Evolutionary conservation across 2,113 vertebrate species (phyloP).

Genomic region (Physeter macrocephalus): DNA sequence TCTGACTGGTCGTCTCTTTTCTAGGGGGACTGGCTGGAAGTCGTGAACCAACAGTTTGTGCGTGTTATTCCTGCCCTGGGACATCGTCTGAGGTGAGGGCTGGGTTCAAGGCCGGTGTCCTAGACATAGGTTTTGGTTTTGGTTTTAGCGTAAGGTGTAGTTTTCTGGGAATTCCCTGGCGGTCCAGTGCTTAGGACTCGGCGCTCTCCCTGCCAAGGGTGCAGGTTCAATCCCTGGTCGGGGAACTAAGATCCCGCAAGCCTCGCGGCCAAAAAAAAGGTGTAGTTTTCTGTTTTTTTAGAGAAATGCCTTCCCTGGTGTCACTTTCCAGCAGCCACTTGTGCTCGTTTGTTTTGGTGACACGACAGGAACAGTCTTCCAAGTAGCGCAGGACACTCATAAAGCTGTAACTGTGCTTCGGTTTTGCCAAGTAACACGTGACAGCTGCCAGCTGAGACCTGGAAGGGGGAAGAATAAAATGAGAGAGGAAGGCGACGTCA

Average conservation of each 20-base stretch:
- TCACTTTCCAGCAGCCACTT: background rate
- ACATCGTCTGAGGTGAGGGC: constrained; percentile 74
- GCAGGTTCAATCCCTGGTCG: background rate
- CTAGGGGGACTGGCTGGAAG: constrained; percentile 83
- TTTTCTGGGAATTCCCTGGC: background rate
- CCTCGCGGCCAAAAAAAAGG: background rate
- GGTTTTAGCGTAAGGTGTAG: background rate
- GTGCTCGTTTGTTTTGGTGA: background rate
- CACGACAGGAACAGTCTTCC: background rate
- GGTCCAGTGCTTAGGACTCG: background rate
- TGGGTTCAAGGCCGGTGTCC: background rate
- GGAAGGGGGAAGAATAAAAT: background rate
- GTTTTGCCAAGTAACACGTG: background rate
- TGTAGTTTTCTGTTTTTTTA: background rate
- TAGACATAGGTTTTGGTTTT: background rate
- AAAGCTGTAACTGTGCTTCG: background rate
- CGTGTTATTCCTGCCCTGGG: constrained; percentile 77
- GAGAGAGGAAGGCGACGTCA: background rate
- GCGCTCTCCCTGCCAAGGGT: background rate
- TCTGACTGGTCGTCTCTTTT: background rate
- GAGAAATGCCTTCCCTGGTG: background rate
- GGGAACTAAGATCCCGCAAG: background rate
- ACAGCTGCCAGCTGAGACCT: background rate
- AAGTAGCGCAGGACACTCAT: too few relatives aligned
- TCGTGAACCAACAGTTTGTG: constrained; percentile 85